Conservation (phyloP, 2,113 vertebrate genomes). For the Anhinga anhinga region DNA sequence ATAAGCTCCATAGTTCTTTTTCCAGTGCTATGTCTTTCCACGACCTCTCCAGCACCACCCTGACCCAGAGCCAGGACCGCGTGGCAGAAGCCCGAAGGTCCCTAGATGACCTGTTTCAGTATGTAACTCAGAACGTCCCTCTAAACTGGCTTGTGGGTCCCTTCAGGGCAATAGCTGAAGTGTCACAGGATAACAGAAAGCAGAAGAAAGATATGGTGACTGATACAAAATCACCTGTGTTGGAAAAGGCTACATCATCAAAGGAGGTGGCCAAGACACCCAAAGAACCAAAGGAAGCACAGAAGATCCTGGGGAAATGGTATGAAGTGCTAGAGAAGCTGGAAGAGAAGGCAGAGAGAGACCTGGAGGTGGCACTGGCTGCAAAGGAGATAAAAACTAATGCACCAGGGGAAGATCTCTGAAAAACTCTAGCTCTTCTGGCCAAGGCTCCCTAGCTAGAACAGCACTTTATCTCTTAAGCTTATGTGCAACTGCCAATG, state of each 20-base stretch:
- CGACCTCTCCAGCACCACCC: slow-evolving; percentile 78
- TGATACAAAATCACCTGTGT: rapidly evolving
- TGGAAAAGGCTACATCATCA: not conserved
- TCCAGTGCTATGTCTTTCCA: slow-evolving; percentile 67
- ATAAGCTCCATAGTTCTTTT: slow-evolving; percentile 84
- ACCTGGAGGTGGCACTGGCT: not conserved
- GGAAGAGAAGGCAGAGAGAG: not conserved
- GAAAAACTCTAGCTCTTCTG: not conserved
- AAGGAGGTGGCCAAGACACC: not conserved
- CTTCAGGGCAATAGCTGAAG: slow-evolving; percentile 43
- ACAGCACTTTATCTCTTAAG: not conserved
- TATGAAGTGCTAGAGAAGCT: not conserved
- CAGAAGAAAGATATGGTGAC: not conserved
- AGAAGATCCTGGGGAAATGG: not conserved
- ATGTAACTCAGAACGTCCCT: slow-evolving; percentile 74
- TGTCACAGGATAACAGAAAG: slow-evolving; percentile 49
- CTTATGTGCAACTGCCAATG: rapidly evolving
- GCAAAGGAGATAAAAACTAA: not conserved
- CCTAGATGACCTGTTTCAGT: slow-evolving; percentile 82
- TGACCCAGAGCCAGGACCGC: slow-evolving; percentile 73
- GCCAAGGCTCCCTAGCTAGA: not conserved
- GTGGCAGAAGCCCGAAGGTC: slow-evolving; percentile 78
- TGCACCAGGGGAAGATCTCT: not conserved
- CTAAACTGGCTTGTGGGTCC: slow-evolving; percentile 82
- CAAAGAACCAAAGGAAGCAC: not conserved